Evolutionary conservation across 2,888 invertebrate genomes (phyloP).

Genomic region (Standfussiana lucernea): DNA sequence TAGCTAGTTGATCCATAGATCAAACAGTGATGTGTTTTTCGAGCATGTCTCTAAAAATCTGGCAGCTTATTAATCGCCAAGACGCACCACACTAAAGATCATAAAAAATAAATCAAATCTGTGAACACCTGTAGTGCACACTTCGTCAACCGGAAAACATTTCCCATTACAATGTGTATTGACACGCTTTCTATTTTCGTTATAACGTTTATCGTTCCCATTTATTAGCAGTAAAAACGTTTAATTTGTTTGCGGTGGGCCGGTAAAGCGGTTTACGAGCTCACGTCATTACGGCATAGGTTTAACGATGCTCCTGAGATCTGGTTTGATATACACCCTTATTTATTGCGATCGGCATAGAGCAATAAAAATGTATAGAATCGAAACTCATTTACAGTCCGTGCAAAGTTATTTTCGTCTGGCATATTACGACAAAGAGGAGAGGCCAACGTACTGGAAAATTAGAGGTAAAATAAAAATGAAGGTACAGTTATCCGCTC

Average conservation of each 20-base stretch:
- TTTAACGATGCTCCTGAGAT: constrained; percentile 81
- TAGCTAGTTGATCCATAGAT: too few species aligned
- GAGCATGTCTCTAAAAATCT: neutral
- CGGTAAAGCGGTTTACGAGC: constrained; percentile 82
- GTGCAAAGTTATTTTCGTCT: neutral
- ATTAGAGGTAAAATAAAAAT: neutral
- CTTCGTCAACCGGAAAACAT: constrained; percentile 21
- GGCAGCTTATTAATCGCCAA: neutral
- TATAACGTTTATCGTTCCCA: constrained; percentile 75
- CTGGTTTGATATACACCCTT: constrained; percentile 74
- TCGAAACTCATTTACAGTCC: neutral
- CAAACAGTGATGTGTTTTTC: neutral
- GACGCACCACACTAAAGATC: neutral
- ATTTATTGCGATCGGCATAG: constrained; percentile 57
- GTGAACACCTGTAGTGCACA: neutral
- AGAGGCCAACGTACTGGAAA: neutral
- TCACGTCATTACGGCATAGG: constrained; percentile 79
- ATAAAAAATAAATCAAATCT: neutral
- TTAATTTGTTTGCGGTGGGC: constrained; percentile 83
- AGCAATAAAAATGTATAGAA: constrained; percentile 25
- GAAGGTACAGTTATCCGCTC: neutral
- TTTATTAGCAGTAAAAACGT: constrained; percentile 80
- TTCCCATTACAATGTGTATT: constrained; percentile 44
- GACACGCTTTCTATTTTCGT: constrained; percentile 64
- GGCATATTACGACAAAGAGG: neutral